phyloP scores from a whole-genome alignment of 2,797 vertebrate genomes.

The Acrossocheilus wenchowensis region DNA sequence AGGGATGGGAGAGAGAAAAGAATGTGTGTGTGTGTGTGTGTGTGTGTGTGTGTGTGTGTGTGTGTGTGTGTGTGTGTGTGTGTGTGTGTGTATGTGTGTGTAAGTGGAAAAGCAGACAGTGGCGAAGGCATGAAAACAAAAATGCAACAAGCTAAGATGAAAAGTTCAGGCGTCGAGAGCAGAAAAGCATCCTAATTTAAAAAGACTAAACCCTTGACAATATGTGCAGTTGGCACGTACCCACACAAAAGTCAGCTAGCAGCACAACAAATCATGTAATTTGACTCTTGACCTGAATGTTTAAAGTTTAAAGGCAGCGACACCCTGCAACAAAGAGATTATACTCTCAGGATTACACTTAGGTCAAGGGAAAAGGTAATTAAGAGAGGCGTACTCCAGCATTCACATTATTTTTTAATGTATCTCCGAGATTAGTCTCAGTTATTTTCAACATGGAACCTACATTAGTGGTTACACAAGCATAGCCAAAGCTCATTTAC shows the following conservation, averaged over 20 bases:
- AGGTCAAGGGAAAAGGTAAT: conserved; percentile 22
- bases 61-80: conserved; percentile 11
- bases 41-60: background rate
- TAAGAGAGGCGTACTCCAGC: background rate
- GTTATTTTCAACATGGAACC: conserved; percentile 15
- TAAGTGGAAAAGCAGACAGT: conserved; percentile 43
- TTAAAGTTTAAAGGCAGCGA: conserved; percentile 45
- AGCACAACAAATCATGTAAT: background rate
- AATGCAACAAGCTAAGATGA: conserved; percentile 46
- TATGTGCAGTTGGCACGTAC: background rate
- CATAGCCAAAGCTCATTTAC: background rate
- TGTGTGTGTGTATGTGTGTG: no score
- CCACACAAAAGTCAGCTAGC: conserved; percentile 17
- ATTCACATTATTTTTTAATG: conserved; percentile 32
- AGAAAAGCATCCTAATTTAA: background rate
- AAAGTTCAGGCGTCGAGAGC: conserved; percentile 2
- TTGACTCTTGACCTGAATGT: conserved; percentile 26
- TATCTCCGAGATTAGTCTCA: background rate
- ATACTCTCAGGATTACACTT: conserved; percentile 18
- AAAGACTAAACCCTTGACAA: background rate
- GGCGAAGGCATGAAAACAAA: conserved; percentile 56
- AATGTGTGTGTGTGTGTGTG: conserved; percentile 34
- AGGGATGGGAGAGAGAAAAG: conserved; percentile 62
- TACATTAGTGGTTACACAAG: conserved; percentile 5
- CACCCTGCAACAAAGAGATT: conserved; percentile 6